Evolutionary conservation across 2,888 invertebrate genomes (phyloP).

Genomic region (Drosophila birchii): DNA sequence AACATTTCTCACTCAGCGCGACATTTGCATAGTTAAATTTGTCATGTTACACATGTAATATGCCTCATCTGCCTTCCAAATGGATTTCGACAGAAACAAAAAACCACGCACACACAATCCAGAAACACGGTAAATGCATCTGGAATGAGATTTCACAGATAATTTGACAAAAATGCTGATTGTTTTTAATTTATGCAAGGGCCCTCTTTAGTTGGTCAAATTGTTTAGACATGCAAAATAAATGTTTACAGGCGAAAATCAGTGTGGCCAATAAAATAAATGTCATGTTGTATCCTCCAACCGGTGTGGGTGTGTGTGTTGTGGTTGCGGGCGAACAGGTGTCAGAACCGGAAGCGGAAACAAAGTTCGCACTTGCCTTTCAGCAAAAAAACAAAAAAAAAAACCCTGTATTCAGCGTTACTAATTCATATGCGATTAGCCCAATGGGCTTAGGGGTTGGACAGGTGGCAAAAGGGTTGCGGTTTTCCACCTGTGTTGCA

Average conservation of each 20-base stretch:
- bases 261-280: conserved; percentile 24
- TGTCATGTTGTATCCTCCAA: not conserved
- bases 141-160: conserved; percentile 10
- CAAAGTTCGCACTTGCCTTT: conserved; percentile 45
- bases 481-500: conserved; percentile 12
- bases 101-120: not conserved
- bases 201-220: conserved; percentile 3
- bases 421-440: conserved; percentile 32
- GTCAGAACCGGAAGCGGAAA: conserved; percentile 49
- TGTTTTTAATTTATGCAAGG: conserved; percentile 33
- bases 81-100: conserved; percentile 44
- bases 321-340: conserved; percentile 38
- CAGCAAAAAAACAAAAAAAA: conserved; percentile 13
- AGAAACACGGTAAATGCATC: no score
- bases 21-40: conserved; percentile 66
- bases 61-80: conserved; percentile 39
- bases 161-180: conserved; percentile 20
- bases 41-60: conserved; percentile 72
- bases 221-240: conserved; percentile 28
- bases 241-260: conserved; percentile 27
- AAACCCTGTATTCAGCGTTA: conserved; percentile 14
- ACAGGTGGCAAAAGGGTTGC: conserved; percentile 3
- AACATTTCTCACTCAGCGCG: conserved; percentile 31
- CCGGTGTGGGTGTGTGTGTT: conserved; percentile 12
- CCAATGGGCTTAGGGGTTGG: conserved; percentile 3